These are phyloP conservation scores for Sesamia inferens DNA, from an alignment of 2,888 invertebrate species.

Conservation along the genomic window DNA sequence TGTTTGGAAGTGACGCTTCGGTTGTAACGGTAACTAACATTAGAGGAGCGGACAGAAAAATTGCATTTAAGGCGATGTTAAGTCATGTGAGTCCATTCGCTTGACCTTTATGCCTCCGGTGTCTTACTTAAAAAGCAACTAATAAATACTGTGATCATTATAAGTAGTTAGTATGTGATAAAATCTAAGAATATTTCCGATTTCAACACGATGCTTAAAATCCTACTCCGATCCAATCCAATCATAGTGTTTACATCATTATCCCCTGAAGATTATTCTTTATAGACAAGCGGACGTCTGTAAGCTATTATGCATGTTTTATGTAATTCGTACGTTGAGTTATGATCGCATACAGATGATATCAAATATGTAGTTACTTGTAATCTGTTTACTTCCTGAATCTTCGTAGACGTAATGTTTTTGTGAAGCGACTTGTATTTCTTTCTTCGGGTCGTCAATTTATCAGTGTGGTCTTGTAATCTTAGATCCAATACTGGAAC, in stretches of 20 bases:
- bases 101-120: background rate
- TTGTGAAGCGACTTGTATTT: slow-evolving; percentile 20
- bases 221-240: slow-evolving; percentile 14
- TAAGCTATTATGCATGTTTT: slow-evolving; percentile 31
- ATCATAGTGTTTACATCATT: slow-evolving; percentile 31
- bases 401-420: slow-evolving; percentile 37
- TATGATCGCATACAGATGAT: slow-evolving; percentile 45
- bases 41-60: slow-evolving; percentile 33
- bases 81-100: background rate
- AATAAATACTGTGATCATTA: background rate
- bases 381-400: slow-evolving; percentile 56
- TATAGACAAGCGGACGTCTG: slow-evolving; percentile 19
- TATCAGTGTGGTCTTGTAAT: slow-evolving; percentile 48
- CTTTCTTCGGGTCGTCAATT: slow-evolving; percentile 41
- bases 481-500: slow-evolving; percentile 13
- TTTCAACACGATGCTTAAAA: background rate
- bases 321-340: slow-evolving; percentile 43
- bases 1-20: slow-evolving; percentile 35
- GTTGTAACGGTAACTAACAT: slow-evolving; percentile 53
- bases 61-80: slow-evolving; percentile 37
- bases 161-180: background rate
- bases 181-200: background rate
- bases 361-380: slow-evolving; percentile 52
- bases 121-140: background rate
- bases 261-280: slow-evolving; percentile 26